Evolutionary conservation across 2,797 vertebrate species (phyloP), one percentile per base, ranked within the genome.

Genomic region (Phrynocephalus vlangalii): DNA sequence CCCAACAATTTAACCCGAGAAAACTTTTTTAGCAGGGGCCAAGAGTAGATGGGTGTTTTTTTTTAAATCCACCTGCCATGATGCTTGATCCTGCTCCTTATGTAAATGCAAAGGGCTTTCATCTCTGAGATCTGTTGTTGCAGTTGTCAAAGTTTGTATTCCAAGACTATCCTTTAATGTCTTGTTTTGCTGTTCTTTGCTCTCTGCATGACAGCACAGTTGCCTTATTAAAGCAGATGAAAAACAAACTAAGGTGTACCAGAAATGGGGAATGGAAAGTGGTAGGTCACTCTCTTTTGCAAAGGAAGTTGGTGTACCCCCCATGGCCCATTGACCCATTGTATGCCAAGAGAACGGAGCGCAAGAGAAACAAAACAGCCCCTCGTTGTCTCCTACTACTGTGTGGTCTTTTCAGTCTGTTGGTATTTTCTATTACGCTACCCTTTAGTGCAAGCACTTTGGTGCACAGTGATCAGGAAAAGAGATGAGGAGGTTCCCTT

Each of bases 301-400:
- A 90, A 88, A 91, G 83, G 70, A 88, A 88, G 73, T 86, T 91
- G 90, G 93, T 91, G 93, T 91, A 93, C 91, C 82, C 82, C 88
- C 91, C 91, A 93, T 92, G 92, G 94, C 95, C 93, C 91, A 94
- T 93, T 91, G 93, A 93, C 80, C 84, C 88, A 86, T 86, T 91
- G 80, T n/a, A 60, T 28, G 83, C 82, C 86, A 91, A 89, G 84
- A 86, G 84, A 94, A 90, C 68, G 88, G 80, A 82, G 79, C 71
- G 73, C 81, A 30, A 77, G 85, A 91, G 60, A 93, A 93, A 89
- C 84, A 90, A 90, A 88, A 92, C 81, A 86, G 52, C 73, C 87
- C 91, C 88, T 86, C 88, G 92, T 90, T 20, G 1, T 18, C 48
- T 20, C 52, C 70, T 79, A 38, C 71, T 22, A 26, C 16, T 52